Evolutionary conservation across 2,113 vertebrate species (phyloP), one percentile per base, ranked within the genome.

Genomic region (Syngnathus scovelli): DNA sequence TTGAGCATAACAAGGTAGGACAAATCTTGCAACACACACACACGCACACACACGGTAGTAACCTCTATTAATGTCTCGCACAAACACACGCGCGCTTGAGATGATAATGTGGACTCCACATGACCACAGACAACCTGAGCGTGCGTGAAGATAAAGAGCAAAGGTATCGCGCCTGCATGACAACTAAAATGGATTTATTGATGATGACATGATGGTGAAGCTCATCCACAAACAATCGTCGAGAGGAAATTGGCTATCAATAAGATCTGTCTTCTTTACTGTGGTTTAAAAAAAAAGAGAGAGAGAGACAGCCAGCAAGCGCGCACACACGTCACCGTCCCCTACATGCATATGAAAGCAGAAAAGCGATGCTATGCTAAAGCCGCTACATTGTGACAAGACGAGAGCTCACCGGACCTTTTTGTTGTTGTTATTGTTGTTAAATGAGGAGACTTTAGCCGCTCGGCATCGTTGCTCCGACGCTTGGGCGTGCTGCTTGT

Each of bases 391-490:
- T 85, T 86, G 65, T 69, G 72, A 69, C 60, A 23, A 70, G 68
- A 67, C 69, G 73, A 68, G 69, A 77, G 64, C 61, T 72, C 62
- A 71, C 66, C 58, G 67, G 90, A 92, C 91, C 90, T 91, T 85
- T 67, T 70, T 68, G 43, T n/a, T 51, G 19, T 2, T 49, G 70
- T 78, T 46, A 12, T 77, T 88, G 83, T 54, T 64, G 71, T 80
- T 72, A 74, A 74, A 78, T 44, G 11, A 44, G 61, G 4, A 62
- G 39, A 44, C 39, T 62, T 61, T 43, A 62, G 74, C 82, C 84
- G 78, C 78, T 82, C 69, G 66, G 52, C 77, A 51, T 63, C 77
- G 66, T 86, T 70, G 75, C 51, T 87, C 84, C 86, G 16, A 66
- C 13, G 78, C 67, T 69, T 77, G 61, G n/a, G 70, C 58, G 71